Base-by-base conservation (phyloP, 2,113 vertebrate genomes). In the Strix aluco region DNA sequence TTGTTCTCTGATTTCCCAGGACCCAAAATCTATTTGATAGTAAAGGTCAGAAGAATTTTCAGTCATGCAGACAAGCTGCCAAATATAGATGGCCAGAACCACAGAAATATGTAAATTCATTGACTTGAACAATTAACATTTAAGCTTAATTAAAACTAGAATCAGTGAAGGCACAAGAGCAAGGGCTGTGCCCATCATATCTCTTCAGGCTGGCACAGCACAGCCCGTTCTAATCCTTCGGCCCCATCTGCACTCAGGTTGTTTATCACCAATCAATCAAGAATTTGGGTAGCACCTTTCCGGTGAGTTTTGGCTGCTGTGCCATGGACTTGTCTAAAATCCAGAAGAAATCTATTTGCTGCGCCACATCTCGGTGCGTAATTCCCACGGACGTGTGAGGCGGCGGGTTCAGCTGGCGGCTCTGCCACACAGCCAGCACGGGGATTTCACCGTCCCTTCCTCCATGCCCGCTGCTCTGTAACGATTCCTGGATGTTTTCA, bases 121-220 rank as follows among this genome's bases (percentile, higher is more conserved):
- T 77, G 70, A 36, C 66, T 80, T 5, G 54, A 66, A 87, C 90
- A 91, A 92, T 89, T 94, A 96, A 77, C 81, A 89, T 92, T 96
- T 80, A 85, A 88, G 78, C 71, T 71, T 26, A 82, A 94, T 85
- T 67, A 82, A 70, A 91, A 55, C 49, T 6, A 30, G 70, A 58
- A 61, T 36, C 36, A 34, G 70, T 13, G 72, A 91, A 34, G 85
- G 57, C 11, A 18, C 10, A 8, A 0, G 6, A 34, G 65, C 18
- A 6, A 18, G 40, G 51, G 47, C 23, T 52, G 63, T 30, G 65
- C 47, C 54, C 15, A 1, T 38, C 3, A 1, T 0, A 0, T 23
- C 59, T 47, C 38, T 16, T 29, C n/a, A n/a, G 59, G 32, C 63
- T 66, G 84, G 52, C 65, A 17, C 38, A 25, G 49, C 44, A 7